Percentiles rank a stretch among this genome's conserved stretches.
Evolutionary conservation across 1,140 invertebrate genomes (phyloP).

Genomic region (Telenomus remus): DNA sequence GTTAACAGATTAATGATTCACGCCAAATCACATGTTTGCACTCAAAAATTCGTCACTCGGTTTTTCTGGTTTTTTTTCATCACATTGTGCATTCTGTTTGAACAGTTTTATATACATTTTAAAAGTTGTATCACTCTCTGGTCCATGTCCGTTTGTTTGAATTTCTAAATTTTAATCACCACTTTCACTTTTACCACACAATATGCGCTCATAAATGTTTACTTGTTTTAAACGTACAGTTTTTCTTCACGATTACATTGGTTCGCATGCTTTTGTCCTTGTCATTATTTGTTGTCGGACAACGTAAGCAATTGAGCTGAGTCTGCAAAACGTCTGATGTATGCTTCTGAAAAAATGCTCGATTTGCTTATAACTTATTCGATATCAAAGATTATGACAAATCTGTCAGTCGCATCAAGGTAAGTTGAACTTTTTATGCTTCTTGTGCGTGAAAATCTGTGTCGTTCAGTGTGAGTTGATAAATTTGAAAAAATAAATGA

Average conservation of each 20-base stretch:
- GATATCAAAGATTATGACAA: background rate
- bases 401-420: constrained; percentile 8
- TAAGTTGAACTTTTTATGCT: constrained; percentile 14
- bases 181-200: background rate
- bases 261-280: constrained; percentile 53
- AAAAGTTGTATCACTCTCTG: too few relatives aligned
- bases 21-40: too few relatives aligned
- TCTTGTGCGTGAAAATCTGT: background rate
- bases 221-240: constrained; percentile 20
- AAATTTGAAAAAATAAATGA: too few relatives aligned
- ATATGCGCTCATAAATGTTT: constrained; percentile 30
- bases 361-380: constrained; percentile 38
- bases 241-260: constrained; percentile 19
- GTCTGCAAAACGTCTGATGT: constrained; percentile 25
- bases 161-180: background rate
- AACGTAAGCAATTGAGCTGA: constrained; percentile 34
- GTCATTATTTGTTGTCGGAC: constrained; percentile 43
- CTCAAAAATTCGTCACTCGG: too few relatives aligned
- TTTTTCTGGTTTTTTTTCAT: too few relatives aligned
- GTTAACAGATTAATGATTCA: background rate
- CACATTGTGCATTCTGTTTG: too few relatives aligned
- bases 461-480: constrained; percentile 16
- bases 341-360: constrained; percentile 39
- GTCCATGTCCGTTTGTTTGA: too few relatives aligned
- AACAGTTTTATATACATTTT: too few relatives aligned